Evolutionary conservation across 2,113 vertebrate genomes (phyloP).

Genomic region (Festucalex cinctus): DNA sequence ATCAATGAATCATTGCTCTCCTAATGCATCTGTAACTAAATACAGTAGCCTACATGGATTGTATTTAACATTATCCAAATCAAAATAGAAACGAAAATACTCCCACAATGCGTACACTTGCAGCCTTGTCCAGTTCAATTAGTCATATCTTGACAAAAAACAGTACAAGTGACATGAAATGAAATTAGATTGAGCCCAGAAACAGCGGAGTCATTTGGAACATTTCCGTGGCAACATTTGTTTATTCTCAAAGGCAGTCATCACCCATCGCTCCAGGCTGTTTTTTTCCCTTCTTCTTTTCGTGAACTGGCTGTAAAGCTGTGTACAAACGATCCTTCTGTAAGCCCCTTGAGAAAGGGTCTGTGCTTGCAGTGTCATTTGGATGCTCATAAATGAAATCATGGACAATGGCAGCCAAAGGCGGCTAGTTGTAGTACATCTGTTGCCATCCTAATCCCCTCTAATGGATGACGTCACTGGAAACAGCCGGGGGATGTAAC

Average conservation of each 20-base stretch:
- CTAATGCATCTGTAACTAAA: background rate
- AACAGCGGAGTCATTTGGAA: background rate
- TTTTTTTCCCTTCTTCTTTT: constrained; percentile 3
- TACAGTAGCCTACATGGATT: background rate
- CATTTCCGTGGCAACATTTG: constrained; percentile 30
- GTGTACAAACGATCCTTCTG: constrained; percentile 14
- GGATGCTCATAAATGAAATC: constrained; percentile 36
- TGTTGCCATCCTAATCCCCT: constrained; percentile 66
- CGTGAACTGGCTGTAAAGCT: constrained; percentile 20
- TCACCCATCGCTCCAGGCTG: constrained; percentile 8
- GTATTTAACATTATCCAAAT: background rate
- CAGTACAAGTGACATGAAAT: background rate
- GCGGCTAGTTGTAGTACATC: constrained; percentile 60
- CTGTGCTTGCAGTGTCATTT: constrained; percentile 16
- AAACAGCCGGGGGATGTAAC: constrained; percentile 25
- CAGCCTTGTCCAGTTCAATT: background rate
- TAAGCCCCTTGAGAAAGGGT: constrained; percentile 11
- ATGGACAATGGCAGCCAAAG: constrained; percentile 55
- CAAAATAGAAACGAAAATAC: background rate
- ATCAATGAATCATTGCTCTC: background rate
- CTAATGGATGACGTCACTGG: constrained; percentile 49
- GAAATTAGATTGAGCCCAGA: constrained; percentile 4
- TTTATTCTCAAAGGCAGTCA: constrained; percentile 24
- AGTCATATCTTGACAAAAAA: constrained; percentile 22
- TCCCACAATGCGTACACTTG: background rate